These are phyloP conservation scores for Gymnorhina tibicen DNA, from an alignment of 2,113 vertebrate genomes.

Conservation along the genomic window DNA sequence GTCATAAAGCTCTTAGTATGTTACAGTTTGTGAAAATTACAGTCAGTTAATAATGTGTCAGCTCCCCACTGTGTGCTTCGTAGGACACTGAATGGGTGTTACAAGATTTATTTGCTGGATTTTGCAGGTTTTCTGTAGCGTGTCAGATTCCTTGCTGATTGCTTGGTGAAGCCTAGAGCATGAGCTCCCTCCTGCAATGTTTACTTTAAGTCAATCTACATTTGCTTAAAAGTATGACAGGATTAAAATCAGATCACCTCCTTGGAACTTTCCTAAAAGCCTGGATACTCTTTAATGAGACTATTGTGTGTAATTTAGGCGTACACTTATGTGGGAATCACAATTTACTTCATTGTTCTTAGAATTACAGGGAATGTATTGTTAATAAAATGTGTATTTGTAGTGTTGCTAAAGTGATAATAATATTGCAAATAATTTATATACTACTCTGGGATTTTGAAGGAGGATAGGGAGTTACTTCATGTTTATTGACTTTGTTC, in stretches of 20 bases:
- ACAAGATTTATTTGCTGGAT: constrained; percentile 43
- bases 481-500: neutral
- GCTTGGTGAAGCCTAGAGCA: constrained; percentile 42
- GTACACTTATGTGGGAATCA: neutral
- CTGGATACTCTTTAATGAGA: neutral
- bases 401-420: neutral
- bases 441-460: neutral
- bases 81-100: constrained; percentile 51
- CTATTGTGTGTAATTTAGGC: neutral
- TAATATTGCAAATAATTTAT: neutral
- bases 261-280: neutral
- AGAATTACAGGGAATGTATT: neutral
- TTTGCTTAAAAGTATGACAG: constrained; percentile 20
- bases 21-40: constrained; percentile 44
- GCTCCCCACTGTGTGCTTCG: constrained; percentile 22
- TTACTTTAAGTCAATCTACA: constrained; percentile 38
- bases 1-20: constrained; percentile 15
- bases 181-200: constrained; percentile 51
- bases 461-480: neutral
- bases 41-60: constrained; percentile 46
- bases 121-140: constrained; percentile 46
- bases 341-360: neutral
- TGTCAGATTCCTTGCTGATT: constrained; percentile 56
- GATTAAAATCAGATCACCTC: neutral
- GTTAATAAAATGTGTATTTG: neutral